Conservation (phyloP, 2,113 vertebrate species). For the Agelaius tricolor region DNA sequence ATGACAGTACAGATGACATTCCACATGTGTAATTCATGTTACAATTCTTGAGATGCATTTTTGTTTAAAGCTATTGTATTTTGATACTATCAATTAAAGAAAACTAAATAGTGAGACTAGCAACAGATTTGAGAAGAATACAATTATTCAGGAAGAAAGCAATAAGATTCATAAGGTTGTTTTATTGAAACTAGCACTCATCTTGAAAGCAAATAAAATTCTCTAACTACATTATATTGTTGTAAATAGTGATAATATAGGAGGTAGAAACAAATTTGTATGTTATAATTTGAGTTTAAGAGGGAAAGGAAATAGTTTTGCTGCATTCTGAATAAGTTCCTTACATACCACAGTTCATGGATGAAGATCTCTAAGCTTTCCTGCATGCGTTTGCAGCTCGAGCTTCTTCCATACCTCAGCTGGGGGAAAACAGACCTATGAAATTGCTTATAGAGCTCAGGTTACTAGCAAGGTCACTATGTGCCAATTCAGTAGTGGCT, state of each 20-base stretch:
- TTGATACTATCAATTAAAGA: not conserved
- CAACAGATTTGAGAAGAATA: not conserved
- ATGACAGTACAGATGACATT: not conserved
- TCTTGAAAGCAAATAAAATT: not conserved
- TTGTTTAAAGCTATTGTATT: not conserved
- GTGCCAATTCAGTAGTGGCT: not conserved
- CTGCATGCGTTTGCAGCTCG: not conserved
- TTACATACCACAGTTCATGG: accelerated
- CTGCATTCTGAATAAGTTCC: not conserved
- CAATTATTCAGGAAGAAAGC: not conserved
- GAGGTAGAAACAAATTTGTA: not conserved
- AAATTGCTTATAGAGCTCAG: not conserved
- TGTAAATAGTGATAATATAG: not conserved
- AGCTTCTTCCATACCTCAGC: not conserved
- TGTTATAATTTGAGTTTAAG: not conserved
- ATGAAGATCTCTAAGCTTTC: not conserved
- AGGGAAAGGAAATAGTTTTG: not conserved
- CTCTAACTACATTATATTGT: not conserved
- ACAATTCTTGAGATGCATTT: not conserved
- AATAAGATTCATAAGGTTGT: not conserved
- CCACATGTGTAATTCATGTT: not conserved
- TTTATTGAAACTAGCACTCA: not conserved
- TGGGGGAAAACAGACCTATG: not conserved
- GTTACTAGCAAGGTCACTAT: not conserved
- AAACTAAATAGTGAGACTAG: not conserved